Percentiles rank a stretch among this genome's conserved stretches.
phyloP scores from a whole-genome alignment of 2,888 invertebrate species.

The Eulithis prunata region DNA sequence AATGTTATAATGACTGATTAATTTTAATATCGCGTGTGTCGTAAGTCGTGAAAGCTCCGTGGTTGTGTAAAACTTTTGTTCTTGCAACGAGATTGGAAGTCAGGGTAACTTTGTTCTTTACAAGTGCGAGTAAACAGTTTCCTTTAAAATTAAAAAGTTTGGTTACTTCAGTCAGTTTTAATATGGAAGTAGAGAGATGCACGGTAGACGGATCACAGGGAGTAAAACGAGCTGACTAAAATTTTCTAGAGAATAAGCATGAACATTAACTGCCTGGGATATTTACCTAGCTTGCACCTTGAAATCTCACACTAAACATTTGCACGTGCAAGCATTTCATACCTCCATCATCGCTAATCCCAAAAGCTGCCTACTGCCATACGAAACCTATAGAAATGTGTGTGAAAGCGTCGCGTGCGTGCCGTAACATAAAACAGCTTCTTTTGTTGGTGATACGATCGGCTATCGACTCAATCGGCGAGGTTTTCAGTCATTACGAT shows the following conservation, averaged over 20 bases:
- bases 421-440: slow-evolving; percentile 77
- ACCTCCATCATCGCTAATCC: slow-evolving; percentile 36
- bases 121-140: background rate
- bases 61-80: slow-evolving; percentile 48
- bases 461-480: slow-evolving; percentile 66
- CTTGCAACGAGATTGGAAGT: slow-evolving; percentile 36
- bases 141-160: slow-evolving; percentile 7
- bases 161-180: background rate
- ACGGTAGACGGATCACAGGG: too few relatives aligned
- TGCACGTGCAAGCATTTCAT: slow-evolving; percentile 37
- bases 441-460: slow-evolving; percentile 72
- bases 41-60: slow-evolving; percentile 51
- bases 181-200: background rate
- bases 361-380: slow-evolving; percentile 23
- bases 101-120: slow-evolving; percentile 38
- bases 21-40: slow-evolving; percentile 51
- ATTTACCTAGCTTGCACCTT: slow-evolving; percentile 17
- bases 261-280: background rate
- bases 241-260: background rate
- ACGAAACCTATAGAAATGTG: slow-evolving; percentile 37
- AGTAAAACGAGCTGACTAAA: background rate
- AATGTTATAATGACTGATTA: slow-evolving; percentile 50
- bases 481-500: slow-evolving; percentile 56
- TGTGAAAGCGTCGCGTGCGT: slow-evolving; percentile 68
- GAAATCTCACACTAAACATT: slow-evolving; percentile 33